Percentiles rank a stretch among this genome's conserved stretches.
phyloP scores from a whole-genome alignment of 1,140 invertebrate genomes.

The Cheumatopsyche charites region DNA sequence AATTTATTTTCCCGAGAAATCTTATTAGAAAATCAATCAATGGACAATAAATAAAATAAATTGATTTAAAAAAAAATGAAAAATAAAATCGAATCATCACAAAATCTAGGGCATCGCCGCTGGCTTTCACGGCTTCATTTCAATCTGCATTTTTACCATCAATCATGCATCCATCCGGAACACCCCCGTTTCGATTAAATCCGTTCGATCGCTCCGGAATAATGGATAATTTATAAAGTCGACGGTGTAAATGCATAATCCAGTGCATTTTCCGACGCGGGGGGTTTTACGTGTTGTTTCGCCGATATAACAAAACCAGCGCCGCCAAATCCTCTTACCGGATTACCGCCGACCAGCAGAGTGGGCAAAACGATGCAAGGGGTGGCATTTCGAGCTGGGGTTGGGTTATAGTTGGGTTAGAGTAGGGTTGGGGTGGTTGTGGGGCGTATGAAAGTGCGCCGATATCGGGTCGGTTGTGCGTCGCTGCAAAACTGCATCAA shows the following conservation, averaged over 20 bases:
- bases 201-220: background rate
- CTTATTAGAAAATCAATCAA: too few species aligned
- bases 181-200: slow-evolving; percentile 6
- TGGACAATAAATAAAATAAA: too few species aligned
- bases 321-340: slow-evolving; percentile 35
- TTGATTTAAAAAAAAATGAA: too few species aligned
- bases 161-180: background rate
- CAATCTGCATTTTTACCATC: background rate
- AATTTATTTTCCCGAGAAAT: too few species aligned
- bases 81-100: too few species aligned
- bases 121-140: too few species aligned
- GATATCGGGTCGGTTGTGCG: background rate
- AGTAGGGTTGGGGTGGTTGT: too few species aligned
- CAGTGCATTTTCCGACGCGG: slow-evolving; percentile 33
- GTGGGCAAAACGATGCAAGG: too few species aligned
- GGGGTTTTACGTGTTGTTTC: slow-evolving; percentile 36
- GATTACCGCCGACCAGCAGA: slow-evolving; percentile 22
- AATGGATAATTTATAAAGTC: slow-evolving; percentile 38
- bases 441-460: too few species aligned
- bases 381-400: too few species aligned
- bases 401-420: too few species aligned
- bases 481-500: slow-evolving; percentile 21
- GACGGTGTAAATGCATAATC: slow-evolving; percentile 35
- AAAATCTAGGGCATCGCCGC: too few species aligned
- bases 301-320: slow-evolving; percentile 29